Percentiles rank a stretch among this genome's conserved stretches.
Evolutionary conservation across 2,113 vertebrate species (phyloP).

Genomic region (Plotosus lineatus): DNA sequence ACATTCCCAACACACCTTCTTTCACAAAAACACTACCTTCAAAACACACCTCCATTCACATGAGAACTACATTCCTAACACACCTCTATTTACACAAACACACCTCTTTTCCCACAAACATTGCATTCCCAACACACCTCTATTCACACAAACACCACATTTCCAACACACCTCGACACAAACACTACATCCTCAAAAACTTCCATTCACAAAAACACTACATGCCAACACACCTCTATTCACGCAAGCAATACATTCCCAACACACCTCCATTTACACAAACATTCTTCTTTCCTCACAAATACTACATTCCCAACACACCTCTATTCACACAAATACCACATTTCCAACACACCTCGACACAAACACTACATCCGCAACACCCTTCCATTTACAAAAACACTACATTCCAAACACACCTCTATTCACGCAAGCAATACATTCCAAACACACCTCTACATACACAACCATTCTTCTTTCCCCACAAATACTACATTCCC

Average conservation of each 20-base stretch:
- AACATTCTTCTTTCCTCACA: not conserved
- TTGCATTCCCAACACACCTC: not conserved
- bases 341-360: not conserved
- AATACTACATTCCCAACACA: not conserved
- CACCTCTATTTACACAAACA: not conserved
- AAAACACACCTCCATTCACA: not conserved
- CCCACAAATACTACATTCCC: not conserved
- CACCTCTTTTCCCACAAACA: not conserved
- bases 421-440: not conserved
- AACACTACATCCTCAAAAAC: not conserved
- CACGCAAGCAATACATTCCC: not conserved
- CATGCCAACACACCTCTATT: not conserved
- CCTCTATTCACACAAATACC: not conserved
- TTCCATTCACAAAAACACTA: not conserved
- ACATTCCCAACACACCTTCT: not conserved
- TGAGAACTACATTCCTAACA: not conserved
- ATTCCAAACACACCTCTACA: not conserved
- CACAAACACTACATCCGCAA: not conserved
- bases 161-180: not conserved
- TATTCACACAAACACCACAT: not conserved
- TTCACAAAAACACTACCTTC: not conserved
- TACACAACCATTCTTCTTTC: not conserved
- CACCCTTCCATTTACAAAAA: not conserved
- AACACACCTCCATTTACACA: not conserved
- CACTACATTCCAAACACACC: not conserved